These are phyloP conservation scores for Chamaetylas fuelleborni DNA, from an alignment of 2,113 vertebrate genomes.

Conservation along the genomic window DNA sequence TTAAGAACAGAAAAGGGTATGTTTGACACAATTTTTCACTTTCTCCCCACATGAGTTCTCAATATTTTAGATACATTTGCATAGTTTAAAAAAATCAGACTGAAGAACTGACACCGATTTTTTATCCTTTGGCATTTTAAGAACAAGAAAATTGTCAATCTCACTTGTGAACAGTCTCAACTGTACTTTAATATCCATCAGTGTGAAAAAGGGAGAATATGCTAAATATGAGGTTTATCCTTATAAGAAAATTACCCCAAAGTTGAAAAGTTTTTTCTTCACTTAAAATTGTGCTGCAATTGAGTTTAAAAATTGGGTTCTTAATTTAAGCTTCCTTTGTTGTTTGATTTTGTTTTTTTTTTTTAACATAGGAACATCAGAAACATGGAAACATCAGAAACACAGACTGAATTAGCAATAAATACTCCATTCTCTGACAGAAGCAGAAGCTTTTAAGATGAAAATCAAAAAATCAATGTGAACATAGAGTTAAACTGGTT, in stretches of 20 bases:
- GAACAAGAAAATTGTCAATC: neutral
- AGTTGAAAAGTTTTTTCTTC: neutral
- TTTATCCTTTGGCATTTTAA: neutral
- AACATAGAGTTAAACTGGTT: neutral
- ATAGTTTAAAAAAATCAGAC: neutral
- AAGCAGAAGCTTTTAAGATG: neutral
- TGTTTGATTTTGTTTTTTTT: neutral
- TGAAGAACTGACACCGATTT: neutral
- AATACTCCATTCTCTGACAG: neutral
- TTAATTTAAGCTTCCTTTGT: neutral
- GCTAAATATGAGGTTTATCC: neutral
- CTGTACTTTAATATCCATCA: neutral
- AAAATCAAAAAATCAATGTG: neutral
- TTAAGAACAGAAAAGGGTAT: neutral
- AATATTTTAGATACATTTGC: neutral
- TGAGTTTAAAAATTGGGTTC: neutral
- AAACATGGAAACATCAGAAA: neutral
- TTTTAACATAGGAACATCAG: neutral
- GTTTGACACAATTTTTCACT: neutral
- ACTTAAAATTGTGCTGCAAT: neutral
- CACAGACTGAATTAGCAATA: neutral
- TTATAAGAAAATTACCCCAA: neutral
- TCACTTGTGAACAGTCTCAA: neutral
- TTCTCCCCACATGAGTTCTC: neutral
- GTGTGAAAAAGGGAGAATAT: neutral